Evolutionary conservation across 2,113 vertebrate species (phyloP), one percentile per base, ranked within the genome.

Genomic region (Seriola aureovittata): DNA sequence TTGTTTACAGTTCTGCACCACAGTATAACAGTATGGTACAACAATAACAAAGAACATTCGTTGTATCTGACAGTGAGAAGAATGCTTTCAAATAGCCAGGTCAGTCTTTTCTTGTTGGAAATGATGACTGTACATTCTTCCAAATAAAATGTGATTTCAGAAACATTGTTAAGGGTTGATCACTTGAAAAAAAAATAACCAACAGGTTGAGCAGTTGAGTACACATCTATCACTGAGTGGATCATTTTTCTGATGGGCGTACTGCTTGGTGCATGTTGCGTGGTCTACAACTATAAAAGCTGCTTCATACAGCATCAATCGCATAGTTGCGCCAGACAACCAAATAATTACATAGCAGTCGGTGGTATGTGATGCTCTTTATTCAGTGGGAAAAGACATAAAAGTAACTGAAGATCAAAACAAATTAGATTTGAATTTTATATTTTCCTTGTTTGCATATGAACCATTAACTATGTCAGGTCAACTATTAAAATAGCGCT

Each of bases 1-100:
- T 58, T 85, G 58, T 85, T 76, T 87, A 63, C 62, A 66, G 44
- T 63, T 62, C 66, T 34, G 59, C 8, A 55, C 25, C 34, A 38
- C 48, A 54, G 65, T 64, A 62, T 54, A 69, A 78, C 40, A 57
- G 71, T 29, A 25, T 72, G 42, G 46, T 4, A 65, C n/a, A 23
- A 50, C 44, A 59, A 21, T 50, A 66, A 77, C 52, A 78, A 72
- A 72, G 34, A 23, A 36, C 81, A 62, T 48, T 62, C 55, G 4
- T 79, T 68, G 4, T 40, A 48, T 55, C n/a, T 70, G 62, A 67
- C 57, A 66, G 10, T 71, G 58, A 72, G 55, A 60, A 57, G 57
- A 75, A 71, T 75, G 23, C 34, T 60, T 19, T 71, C 16, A 66
- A 54, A 71, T 16, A 60, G 44, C 34, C 25, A 13, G 23, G 14